Conservation (phyloP, 2,888 invertebrate genomes). For the Thera obeliscata region DNA sequence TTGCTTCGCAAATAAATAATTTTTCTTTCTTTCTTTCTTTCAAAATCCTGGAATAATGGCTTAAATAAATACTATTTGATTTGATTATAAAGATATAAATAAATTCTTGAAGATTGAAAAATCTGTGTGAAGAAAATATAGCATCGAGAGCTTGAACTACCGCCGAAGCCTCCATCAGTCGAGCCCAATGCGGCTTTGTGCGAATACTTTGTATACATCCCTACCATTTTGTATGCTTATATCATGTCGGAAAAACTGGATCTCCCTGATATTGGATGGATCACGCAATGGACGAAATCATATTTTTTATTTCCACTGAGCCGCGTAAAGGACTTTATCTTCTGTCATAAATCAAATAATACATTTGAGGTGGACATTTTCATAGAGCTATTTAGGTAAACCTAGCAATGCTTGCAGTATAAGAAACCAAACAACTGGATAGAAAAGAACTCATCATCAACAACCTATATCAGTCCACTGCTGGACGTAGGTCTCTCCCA, state of each 20-base stretch:
- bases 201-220: constrained; percentile 23
- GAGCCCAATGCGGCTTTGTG: constrained; percentile 26
- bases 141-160: constrained; percentile 3
- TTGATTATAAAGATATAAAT: too few relatives aligned
- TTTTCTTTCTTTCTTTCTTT: too few relatives aligned
- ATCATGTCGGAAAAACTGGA: constrained; percentile 21
- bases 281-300: constrained; percentile 12
- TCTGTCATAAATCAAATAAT: constrained; percentile 1
- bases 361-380: background rate
- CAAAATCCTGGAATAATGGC: too few relatives aligned
- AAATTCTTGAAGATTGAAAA: background rate
- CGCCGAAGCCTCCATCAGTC: constrained; percentile 24
- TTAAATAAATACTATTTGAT: too few relatives aligned
- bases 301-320: constrained; percentile 18
- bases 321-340: constrained; percentile 1
- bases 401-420: too few relatives aligned
- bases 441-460: background rate
- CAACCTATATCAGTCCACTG: too few relatives aligned
- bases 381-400: background rate
- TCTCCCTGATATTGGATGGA: constrained; percentile 24
- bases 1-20: too few relatives aligned
- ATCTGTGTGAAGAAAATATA: background rate
- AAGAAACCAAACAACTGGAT: background rate
- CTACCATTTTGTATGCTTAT: constrained; percentile 20
- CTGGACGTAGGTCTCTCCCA: too few relatives aligned